These are phyloP conservation scores for Clistopyga incitator DNA, from an alignment of 2,888 invertebrate genomes.

Conservation along the genomic window DNA sequence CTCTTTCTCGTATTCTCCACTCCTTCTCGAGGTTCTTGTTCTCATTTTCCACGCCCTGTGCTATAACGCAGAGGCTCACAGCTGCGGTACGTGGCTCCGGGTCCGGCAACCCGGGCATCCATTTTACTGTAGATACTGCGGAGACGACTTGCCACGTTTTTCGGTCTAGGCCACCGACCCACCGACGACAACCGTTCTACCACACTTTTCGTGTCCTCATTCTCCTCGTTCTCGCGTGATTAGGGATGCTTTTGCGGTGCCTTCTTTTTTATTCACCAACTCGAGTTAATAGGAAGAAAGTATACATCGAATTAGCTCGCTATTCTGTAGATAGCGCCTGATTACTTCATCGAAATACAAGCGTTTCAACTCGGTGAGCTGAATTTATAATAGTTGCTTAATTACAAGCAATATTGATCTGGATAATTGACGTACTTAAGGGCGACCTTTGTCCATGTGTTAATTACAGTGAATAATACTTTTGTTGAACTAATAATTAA, in stretches of 20 bases:
- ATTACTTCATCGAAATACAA: too few species aligned
- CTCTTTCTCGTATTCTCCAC: constrained; percentile 18
- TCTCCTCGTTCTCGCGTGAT: constrained; percentile 49
- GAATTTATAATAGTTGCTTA: not conserved
- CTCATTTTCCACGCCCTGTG: constrained; percentile 45
- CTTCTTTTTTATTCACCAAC: not conserved
- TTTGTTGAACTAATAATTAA: too few species aligned
- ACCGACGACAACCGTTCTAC: constrained; percentile 36
- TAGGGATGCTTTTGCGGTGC: constrained; percentile 1
- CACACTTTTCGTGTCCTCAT: constrained; percentile 34
- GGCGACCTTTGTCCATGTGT: too few species aligned
- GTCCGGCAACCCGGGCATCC: constrained; percentile 40
- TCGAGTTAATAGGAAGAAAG: not conserved
- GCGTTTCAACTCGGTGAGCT: too few species aligned
- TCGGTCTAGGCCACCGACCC: constrained; percentile 15
- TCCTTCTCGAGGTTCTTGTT: constrained; percentile 26
- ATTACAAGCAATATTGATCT: too few species aligned
- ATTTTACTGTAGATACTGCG: constrained; percentile 15
- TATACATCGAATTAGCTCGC: too few species aligned
- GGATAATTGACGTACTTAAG: not conserved
- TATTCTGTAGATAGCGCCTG: too few species aligned
- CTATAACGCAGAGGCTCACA: constrained; percentile 43
- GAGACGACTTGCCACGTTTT: constrained; percentile 32
- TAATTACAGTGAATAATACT: too few species aligned
- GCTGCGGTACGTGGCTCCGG: constrained; percentile 53